phyloP scores from a whole-genome alignment of 2,113 vertebrate species.

The Heliornis fulica region DNA sequence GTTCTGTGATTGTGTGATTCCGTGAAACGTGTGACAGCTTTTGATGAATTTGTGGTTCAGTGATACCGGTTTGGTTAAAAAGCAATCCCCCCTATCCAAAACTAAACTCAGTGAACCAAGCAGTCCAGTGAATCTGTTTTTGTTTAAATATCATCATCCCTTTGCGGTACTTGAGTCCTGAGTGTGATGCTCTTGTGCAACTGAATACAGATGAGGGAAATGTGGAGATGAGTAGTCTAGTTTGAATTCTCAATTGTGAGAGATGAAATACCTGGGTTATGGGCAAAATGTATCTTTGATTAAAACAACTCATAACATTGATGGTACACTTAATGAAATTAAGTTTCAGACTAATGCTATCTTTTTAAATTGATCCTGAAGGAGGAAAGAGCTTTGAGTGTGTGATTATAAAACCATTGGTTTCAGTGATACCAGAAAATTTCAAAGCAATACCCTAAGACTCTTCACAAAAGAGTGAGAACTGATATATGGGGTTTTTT shows the following conservation, averaged over 20 bases:
- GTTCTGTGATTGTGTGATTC: too few species aligned
- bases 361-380: conserved; percentile 11
- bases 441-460: background rate
- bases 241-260: background rate
- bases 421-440: background rate
- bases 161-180: background rate
- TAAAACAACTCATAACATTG: conserved; percentile 3
- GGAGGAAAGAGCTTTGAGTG: background rate
- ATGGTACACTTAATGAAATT: background rate
- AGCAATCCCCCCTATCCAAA: background rate
- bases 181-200: background rate
- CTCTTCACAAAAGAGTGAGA: background rate
- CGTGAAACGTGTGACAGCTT: background rate
- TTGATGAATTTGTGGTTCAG: background rate
- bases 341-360: background rate
- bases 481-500: background rate
- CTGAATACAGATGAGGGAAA: background rate
- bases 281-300: background rate
- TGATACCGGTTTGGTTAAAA: background rate
- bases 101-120: background rate
- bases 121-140: background rate
- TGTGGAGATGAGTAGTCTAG: background rate
- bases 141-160: background rate
- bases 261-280: background rate
- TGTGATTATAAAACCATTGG: too few species aligned